Evolutionary conservation across 1,140 invertebrate genomes (phyloP), one percentile per base, ranked within the genome.

Genomic region (Stegodyphus mimosarum): DNA sequence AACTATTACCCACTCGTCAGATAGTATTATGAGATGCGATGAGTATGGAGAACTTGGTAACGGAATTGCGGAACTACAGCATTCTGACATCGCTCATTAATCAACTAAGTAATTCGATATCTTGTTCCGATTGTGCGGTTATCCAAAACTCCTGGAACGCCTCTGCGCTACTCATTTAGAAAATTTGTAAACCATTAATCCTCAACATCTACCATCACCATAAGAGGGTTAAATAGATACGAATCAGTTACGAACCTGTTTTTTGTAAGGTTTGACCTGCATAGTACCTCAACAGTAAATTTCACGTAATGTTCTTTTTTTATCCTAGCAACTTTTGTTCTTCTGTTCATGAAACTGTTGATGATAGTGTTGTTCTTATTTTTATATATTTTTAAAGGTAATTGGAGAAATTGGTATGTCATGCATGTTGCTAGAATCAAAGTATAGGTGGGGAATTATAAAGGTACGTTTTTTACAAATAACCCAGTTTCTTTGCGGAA

Each of bases 41-140:
- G 33, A 33, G 33, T 33, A 33, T 33, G 33, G 33, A 33, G 33
- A 33, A 33, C 33, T 33, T 33, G 3, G 33, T 33, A 33, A 1
- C 33, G 1, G 1, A 33, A 3, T 33, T 33, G 33, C 33, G 33
- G 33, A 33, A 33, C 33, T 33, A 33, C 33, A 33, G 3, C 33
- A 33, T 33, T 33, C 33, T 77, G 75, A 67, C 75, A 33, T 51
- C n/a, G 17, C 49, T 52, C 48, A 18, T 77, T 77, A 77, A 77
- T 77, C 60, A 77, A 33, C 49, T 10, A 3, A 13, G 48, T 67
- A 77, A 67, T 67, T 67, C 48, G 63, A 77, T 77, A 77, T 51
- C 75, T 76, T 76, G 7, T 60, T 67, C 7, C 50, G 75, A 77
- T 77, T 77, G 33, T 51, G 15, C n/a, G 7, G 48, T 52, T 67